Percentiles rank a stretch among this genome's conserved stretches.
phyloP scores from a whole-genome alignment of 2,888 invertebrate species.

The Agapetus fuscipes region DNA sequence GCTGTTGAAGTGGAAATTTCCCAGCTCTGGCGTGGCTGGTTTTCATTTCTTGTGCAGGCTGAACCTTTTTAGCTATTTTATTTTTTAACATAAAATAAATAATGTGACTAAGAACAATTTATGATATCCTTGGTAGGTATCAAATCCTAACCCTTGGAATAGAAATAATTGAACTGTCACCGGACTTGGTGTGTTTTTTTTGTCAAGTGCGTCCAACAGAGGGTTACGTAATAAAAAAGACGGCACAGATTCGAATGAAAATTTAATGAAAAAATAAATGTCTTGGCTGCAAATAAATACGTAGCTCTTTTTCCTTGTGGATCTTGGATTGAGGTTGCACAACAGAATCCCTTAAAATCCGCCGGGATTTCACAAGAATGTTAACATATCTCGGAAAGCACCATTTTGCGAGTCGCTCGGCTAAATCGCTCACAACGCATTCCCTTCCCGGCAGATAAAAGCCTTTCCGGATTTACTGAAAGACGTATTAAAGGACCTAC shows the following conservation, averaged over 20 bases:
- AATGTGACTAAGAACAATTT: background rate
- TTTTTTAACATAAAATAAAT: background rate
- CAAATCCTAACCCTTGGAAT: too few relatives aligned
- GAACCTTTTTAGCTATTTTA: too few relatives aligned
- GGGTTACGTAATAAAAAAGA: too few relatives aligned
- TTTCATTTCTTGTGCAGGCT: too few relatives aligned
- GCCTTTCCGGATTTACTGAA: slow-evolving; percentile 9
- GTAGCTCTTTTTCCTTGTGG: background rate
- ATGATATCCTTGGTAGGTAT: background rate
- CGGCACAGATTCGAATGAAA: too few relatives aligned
- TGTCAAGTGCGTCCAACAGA: too few relatives aligned
- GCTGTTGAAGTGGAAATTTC: too few relatives aligned
- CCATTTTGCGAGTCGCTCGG: slow-evolving; percentile 1
- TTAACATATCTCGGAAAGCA: slow-evolving; percentile 2
- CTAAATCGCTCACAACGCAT: slow-evolving; percentile 4
- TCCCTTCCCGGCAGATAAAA: slow-evolving; percentile 7
- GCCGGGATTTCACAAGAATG: slow-evolving; percentile 11
- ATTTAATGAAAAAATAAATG: too few relatives aligned
- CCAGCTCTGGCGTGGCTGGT: too few relatives aligned
- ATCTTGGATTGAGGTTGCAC: slow-evolving; percentile 10
- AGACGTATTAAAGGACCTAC: slow-evolving; percentile 6
- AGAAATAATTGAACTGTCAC: too few relatives aligned
- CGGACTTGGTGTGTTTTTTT: too few relatives aligned
- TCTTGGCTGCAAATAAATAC: too few relatives aligned
- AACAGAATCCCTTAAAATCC: slow-evolving; percentile 13